These are phyloP conservation scores for Sebastes aleutianus DNA, from an alignment of 2,797 vertebrate species.

Conservation along the genomic window DNA sequence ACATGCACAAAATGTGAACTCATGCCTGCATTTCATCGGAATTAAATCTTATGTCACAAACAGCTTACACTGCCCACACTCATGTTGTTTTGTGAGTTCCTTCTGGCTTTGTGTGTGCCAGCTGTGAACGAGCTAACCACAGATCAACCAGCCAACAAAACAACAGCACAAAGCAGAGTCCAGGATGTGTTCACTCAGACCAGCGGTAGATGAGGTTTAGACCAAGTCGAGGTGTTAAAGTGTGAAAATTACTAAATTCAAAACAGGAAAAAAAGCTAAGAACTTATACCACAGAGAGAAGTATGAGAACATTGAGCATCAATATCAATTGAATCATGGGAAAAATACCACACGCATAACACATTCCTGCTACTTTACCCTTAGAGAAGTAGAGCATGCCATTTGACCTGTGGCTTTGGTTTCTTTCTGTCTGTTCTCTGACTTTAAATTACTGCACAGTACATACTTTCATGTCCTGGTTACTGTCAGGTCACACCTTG, in stretches of 20 bases:
- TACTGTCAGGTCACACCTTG: slow-evolving; percentile 30
- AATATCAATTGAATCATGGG: neutral
- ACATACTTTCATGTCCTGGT: slow-evolving; percentile 50
- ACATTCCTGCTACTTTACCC: neutral
- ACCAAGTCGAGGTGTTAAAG: slow-evolving; percentile 3
- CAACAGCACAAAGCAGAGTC: slow-evolving; percentile 4
- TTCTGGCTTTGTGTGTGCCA: neutral
- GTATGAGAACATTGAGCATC: neutral
- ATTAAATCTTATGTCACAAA: neutral
- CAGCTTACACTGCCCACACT: neutral
- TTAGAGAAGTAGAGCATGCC: neutral
- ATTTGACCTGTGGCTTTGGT: slow-evolving; percentile 12
- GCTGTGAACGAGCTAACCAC: slow-evolving; percentile 26
- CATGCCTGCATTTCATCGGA: neutral
- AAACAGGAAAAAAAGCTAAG: neutral
- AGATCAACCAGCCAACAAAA: slow-evolving; percentile 29
- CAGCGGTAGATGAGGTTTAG: neutral
- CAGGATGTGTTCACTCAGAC: slow-evolving; percentile 28
- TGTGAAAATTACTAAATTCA: slow-evolving; percentile 12
- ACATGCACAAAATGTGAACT: neutral
- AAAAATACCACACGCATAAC: neutral
- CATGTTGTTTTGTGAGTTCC: neutral
- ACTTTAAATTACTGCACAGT: slow-evolving; percentile 30
- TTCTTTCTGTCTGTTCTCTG: slow-evolving; percentile 40
- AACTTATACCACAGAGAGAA: neutral